phyloP scores from a whole-genome alignment of 2,888 invertebrate species.

The Brachyptera risi region DNA sequence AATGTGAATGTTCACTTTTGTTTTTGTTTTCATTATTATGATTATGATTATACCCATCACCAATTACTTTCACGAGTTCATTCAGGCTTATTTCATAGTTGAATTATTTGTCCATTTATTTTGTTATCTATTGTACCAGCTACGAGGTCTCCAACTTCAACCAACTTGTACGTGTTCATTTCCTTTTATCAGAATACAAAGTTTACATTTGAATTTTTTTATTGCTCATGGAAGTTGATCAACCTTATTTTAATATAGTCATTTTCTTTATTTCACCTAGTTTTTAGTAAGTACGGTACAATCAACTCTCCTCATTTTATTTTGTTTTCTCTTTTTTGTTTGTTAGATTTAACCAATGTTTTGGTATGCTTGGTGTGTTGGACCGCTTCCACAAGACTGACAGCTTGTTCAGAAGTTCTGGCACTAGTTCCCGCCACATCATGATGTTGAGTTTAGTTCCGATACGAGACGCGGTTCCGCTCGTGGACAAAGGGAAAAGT shows the following conservation, averaged over 20 bases:
- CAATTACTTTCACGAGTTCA: too few relatives aligned
- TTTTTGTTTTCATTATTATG: not conserved
- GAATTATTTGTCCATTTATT: not conserved
- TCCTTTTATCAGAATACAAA: too few relatives aligned
- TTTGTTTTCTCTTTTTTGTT: constrained; percentile 5
- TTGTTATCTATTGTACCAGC: too few relatives aligned
- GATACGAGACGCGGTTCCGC: constrained; percentile 62
- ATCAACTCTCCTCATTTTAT: not conserved
- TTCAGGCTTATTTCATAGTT: not conserved
- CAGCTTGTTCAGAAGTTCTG: constrained; percentile 65
- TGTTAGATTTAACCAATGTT: constrained; percentile 76
- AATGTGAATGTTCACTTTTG: not conserved
- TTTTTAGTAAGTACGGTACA: too few relatives aligned
- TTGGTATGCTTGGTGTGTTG: constrained; percentile 74
- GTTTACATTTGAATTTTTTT: not conserved
- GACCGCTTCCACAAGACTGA: constrained; percentile 83
- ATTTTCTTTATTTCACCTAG: not conserved
- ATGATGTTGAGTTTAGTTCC: constrained; percentile 65
- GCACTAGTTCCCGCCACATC: constrained; percentile 65
- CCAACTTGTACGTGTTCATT: too few relatives aligned
- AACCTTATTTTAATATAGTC: not conserved
- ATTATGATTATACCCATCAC: not conserved
- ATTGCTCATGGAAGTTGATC: not conserved
- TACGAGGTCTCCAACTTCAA: too few relatives aligned
- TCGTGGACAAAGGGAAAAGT: constrained; percentile 46